These are phyloP conservation scores for Ibycter americanus DNA, from an alignment of 2,797 vertebrate species.

Conservation along the genomic window DNA sequence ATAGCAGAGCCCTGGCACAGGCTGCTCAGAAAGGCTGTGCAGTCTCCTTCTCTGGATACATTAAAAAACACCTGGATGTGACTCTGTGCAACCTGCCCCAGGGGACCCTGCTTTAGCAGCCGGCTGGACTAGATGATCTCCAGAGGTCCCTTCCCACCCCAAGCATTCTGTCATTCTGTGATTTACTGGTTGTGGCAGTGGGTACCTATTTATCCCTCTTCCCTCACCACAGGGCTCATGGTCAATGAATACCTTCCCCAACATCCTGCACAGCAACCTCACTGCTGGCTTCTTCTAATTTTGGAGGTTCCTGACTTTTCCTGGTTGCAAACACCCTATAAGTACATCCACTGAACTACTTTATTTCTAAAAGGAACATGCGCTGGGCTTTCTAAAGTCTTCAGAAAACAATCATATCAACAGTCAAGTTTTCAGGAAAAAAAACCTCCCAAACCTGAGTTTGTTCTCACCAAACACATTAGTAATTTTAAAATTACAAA, in stretches of 20 bases:
- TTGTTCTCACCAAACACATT: background rate
- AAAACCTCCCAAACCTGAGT: rapidly evolving
- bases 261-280: background rate
- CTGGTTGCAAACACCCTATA: background rate
- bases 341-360: background rate
- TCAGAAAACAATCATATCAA: background rate
- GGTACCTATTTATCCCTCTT: background rate
- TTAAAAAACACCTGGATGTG: too few relatives aligned
- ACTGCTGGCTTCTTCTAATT: background rate
- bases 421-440: background rate
- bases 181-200: background rate
- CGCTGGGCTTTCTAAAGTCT: rapidly evolving
- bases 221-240: background rate
- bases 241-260: background rate
- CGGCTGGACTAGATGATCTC: too few relatives aligned
- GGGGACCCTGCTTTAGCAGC: too few relatives aligned
- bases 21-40: too few relatives aligned
- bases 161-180: too few relatives aligned
- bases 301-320: background rate
- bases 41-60: too few relatives aligned
- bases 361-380: background rate
- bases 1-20: too few relatives aligned
- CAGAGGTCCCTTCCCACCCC: too few relatives aligned
- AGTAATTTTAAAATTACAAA: background rate
- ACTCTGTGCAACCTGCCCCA: too few relatives aligned